Evolutionary conservation across 2,113 vertebrate species (phyloP).

Genomic region (Struthio camelus): DNA sequence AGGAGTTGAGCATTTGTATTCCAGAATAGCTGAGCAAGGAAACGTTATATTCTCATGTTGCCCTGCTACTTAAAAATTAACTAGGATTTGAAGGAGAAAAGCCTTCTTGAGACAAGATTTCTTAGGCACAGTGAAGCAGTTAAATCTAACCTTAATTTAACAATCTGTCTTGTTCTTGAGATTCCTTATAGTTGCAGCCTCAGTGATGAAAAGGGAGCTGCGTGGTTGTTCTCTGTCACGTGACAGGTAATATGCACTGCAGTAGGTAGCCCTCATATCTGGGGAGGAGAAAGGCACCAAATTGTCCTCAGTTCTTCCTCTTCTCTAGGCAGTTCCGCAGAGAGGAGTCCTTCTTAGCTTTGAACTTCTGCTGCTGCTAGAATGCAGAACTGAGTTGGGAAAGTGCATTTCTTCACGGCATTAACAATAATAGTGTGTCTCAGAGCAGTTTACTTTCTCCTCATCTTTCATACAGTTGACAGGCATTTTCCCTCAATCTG

Average conservation of each 20-base stretch:
- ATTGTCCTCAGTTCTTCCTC: neutral
- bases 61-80: neutral
- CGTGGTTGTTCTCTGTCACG: neutral
- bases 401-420: neutral
- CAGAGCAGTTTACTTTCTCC: slow-evolving; percentile 18
- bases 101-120: neutral
- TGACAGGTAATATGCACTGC: neutral
- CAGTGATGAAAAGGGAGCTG: neutral
- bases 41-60: neutral
- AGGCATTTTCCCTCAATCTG: slow-evolving; percentile 30
- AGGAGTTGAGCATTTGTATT: neutral
- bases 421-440: neutral
- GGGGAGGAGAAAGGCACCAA: neutral
- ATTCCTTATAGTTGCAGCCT: neutral
- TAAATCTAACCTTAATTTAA: neutral
- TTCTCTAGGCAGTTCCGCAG: neutral
- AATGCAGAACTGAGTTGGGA: neutral
- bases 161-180: neutral
- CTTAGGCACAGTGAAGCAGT: neutral
- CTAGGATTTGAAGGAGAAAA: neutral
- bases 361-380: neutral
- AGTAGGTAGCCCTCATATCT: neutral
- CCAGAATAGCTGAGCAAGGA: neutral
- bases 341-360: neutral
- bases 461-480: slow-evolving; percentile 21